Percentiles rank a stretch among this genome's conserved stretches.
These are phyloP conservation scores for Nyctereutes procyonoides DNA, from an alignment of 2,113 vertebrate genomes.

Conservation along the genomic window DNA sequence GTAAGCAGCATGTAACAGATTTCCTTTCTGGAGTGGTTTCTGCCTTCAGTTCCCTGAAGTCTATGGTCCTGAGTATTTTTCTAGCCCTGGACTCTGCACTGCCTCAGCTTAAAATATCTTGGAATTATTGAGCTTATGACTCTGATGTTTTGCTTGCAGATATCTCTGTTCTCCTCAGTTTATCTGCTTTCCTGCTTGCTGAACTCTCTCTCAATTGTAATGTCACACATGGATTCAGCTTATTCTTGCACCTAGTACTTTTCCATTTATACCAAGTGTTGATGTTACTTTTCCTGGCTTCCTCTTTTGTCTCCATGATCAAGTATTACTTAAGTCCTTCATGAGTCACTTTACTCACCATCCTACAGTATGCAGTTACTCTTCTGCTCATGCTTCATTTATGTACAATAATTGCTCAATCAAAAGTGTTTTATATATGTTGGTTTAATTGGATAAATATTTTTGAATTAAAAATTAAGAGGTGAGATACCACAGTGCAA, in stretches of 20 bases:
- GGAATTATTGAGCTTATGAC: background rate
- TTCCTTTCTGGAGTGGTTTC: background rate
- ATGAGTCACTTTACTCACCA: background rate
- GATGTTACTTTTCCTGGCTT: background rate
- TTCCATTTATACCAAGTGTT: background rate
- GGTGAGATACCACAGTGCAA: background rate
- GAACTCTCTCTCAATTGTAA: background rate
- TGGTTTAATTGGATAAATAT: background rate
- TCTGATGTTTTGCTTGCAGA: background rate
- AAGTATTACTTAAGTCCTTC: background rate
- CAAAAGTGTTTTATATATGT: background rate
- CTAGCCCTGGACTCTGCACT: background rate
- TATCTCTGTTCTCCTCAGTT: background rate
- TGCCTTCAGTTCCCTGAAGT: background rate
- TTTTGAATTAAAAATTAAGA: conserved; percentile 5
- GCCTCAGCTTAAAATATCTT: background rate
- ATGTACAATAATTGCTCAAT: background rate
- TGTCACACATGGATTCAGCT: background rate
- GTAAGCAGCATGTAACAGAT: background rate
- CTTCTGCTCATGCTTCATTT: background rate
- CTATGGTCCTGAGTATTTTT: background rate
- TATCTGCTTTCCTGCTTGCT: background rate
- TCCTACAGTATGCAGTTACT: background rate
- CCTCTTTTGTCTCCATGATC: background rate
- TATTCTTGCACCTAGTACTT: background rate